Conservation (phyloP, 2,888 invertebrate species). For the Eupeodes latifasciatus region DNA sequence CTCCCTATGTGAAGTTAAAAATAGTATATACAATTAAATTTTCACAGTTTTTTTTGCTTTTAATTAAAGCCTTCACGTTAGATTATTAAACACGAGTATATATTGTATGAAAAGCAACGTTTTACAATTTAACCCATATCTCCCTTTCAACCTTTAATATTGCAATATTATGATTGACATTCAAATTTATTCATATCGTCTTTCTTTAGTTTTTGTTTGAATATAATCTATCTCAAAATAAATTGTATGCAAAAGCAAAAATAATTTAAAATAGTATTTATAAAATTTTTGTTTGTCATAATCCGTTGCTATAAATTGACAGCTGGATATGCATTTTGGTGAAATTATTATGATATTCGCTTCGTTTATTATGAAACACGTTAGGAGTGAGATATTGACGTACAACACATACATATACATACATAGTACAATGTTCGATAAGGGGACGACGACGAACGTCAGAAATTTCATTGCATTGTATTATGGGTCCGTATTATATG, state of each 20-base stretch:
- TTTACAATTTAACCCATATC: too few species aligned
- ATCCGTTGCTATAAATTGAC: constrained; percentile 31
- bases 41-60: too few species aligned
- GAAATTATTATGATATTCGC: constrained; percentile 21
- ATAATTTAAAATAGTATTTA: not conserved
- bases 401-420: not conserved
- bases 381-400: not conserved
- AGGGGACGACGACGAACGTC: constrained; percentile 8
- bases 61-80: too few species aligned
- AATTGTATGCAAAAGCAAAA: not conserved
- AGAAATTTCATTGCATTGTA: constrained; percentile 20
- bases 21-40: too few species aligned
- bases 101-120: too few species aligned
- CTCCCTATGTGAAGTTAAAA: too few species aligned
- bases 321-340: constrained; percentile 17
- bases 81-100: too few species aligned
- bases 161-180: constrained; percentile 9
- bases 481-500: constrained; percentile 12
- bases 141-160: too few species aligned
- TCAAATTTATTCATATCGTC: constrained; percentile 14
- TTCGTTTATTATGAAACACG: constrained; percentile 16
- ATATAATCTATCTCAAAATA: not conserved
- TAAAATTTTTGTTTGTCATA: not conserved
- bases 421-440: constrained; percentile 2
- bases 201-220: not conserved